Conservation (phyloP, 2,797 vertebrate genomes). For the Balearica regulorum region DNA sequence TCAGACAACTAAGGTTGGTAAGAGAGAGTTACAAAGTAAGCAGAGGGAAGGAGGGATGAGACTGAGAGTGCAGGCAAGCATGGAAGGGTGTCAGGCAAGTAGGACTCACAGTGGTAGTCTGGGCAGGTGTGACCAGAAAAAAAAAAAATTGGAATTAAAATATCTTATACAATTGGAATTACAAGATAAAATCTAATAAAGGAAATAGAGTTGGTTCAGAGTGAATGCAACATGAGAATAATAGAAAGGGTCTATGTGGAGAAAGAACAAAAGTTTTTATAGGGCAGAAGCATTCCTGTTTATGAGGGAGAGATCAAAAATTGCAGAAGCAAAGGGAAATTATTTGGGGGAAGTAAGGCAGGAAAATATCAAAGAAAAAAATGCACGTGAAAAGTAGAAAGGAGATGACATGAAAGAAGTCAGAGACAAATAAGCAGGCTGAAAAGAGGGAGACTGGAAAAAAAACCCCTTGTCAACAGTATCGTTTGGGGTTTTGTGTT, state of each 20-base stretch:
- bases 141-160: not conserved
- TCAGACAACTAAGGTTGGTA: not conserved
- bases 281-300: not conserved
- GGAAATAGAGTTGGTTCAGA: not conserved
- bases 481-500: not conserved
- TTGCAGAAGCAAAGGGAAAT: not conserved
- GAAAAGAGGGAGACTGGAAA: not conserved
- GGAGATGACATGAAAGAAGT: constrained; percentile 12
- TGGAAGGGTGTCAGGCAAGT: not conserved
- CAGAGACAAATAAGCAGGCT: not conserved
- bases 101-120: not conserved
- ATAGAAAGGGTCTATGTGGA: not conserved
- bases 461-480: not conserved
- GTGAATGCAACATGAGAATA: not conserved
- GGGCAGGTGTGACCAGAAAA: not conserved
- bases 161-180: not conserved
- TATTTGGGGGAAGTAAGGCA: not conserved
- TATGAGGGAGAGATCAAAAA: constrained; percentile 17
- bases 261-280: not conserved
- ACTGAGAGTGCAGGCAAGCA: not conserved
- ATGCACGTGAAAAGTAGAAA: not conserved
- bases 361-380: constrained; percentile 29
- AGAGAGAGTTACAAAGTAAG: not conserved
- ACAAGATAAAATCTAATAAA: not conserved
- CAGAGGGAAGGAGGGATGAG: not conserved